These are phyloP conservation scores for Connochaetes taurinus DNA, from an alignment of 2,113 vertebrate genomes.

Conservation along the genomic window DNA sequence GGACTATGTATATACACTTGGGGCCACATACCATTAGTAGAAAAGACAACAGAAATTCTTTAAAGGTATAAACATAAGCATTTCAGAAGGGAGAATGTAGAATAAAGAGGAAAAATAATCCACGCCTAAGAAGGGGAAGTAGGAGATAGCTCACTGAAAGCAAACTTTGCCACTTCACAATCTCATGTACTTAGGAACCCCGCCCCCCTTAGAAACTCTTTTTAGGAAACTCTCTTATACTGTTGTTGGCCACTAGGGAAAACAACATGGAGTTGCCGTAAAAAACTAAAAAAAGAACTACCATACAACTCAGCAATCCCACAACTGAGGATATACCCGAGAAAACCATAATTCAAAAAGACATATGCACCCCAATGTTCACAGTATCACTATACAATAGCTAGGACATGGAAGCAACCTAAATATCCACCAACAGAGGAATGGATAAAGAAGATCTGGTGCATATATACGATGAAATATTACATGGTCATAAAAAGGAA, in stretches of 20 bases:
- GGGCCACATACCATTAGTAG: background rate
- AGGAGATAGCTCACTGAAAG: background rate
- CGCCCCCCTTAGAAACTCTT: rapidly evolving
- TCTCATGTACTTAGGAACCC: background rate
- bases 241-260: background rate
- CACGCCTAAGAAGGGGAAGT: background rate
- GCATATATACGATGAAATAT: background rate
- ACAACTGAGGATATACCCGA: background rate
- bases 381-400: background rate
- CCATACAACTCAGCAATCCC: background rate
- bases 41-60: background rate
- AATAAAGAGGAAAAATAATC: background rate
- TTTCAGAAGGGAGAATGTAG: background rate
- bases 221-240: background rate
- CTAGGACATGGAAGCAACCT: background rate
- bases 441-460: background rate
- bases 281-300: background rate
- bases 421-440: background rate
- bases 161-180: background rate
- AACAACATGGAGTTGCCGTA: background rate
- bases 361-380: background rate
- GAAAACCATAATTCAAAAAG: background rate
- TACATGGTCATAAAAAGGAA: background rate
- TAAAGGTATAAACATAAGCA: too few relatives aligned
- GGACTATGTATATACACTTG: rapidly evolving